These are phyloP conservation scores for Varroa destructor DNA, from an alignment of 1,140 invertebrate genomes.

Conservation along the genomic window DNA sequence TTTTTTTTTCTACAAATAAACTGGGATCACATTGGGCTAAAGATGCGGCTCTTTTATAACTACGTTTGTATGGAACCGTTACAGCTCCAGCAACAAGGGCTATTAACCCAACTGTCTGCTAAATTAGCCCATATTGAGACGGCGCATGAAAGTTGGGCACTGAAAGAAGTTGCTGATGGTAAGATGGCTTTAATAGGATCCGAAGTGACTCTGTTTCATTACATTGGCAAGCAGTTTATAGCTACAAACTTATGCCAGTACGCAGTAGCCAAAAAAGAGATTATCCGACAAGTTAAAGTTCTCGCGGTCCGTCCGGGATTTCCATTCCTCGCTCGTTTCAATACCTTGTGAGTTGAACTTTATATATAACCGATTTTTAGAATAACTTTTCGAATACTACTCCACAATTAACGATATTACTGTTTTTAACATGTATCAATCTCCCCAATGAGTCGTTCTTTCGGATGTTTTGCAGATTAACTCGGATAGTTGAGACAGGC, in stretches of 20 bases:
- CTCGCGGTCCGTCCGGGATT: constrained; percentile 18
- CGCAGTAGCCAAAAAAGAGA: constrained; percentile 13
- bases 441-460: background rate
- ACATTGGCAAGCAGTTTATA: constrained; percentile 23
- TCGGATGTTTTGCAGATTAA: constrained; percentile 47
- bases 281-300: constrained; percentile 3
- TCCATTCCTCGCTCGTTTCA: constrained; percentile 26
- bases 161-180: constrained; percentile 14
- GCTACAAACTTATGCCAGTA: background rate
- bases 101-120: background rate
- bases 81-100: constrained; percentile 22
- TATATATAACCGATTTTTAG: constrained; percentile 16
- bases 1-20: too few relatives aligned
- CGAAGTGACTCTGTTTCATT: constrained; percentile 19
- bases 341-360: constrained; percentile 24
- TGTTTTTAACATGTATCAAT: too few relatives aligned
- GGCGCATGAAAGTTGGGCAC: constrained; percentile 6
- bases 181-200: constrained; percentile 21
- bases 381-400: constrained; percentile 10
- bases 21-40: too few relatives aligned
- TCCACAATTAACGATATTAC: too few relatives aligned
- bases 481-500: constrained; percentile 64
- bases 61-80: background rate
- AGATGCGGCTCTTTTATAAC: too few relatives aligned
- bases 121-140: constrained; percentile 16